Evolutionary conservation across 2,113 vertebrate genomes (phyloP).

Genomic region (Sinocyclocheilus anshuiensis): DNA sequence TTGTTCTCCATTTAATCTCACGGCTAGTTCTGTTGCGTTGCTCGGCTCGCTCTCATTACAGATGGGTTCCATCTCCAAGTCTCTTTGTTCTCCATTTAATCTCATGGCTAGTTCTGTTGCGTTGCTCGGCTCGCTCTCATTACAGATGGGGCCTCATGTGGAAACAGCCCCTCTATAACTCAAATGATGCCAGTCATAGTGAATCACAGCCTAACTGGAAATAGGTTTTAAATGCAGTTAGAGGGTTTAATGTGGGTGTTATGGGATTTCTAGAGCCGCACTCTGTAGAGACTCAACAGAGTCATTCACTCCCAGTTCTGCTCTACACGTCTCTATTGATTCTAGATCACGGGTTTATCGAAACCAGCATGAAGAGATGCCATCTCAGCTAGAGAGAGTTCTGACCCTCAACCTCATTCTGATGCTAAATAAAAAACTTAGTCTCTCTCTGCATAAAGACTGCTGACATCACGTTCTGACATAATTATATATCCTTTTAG

Average conservation of each 20-base stretch:
- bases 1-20: not conserved
- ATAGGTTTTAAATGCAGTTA: slow-evolving; percentile 58
- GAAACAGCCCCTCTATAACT: slow-evolving; percentile 21
- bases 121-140: not conserved
- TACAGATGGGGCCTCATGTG: slow-evolving; percentile 18
- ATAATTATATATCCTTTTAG: not conserved
- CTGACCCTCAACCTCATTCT: not conserved
- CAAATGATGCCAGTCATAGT: slow-evolving; percentile 41
- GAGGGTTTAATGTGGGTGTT: slow-evolving; percentile 40
- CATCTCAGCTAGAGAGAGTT: not conserved
- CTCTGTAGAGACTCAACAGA: slow-evolving; percentile 27
- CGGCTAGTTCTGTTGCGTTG: not conserved
- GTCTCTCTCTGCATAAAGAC: not conserved
- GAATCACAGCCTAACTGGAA: slow-evolving; percentile 53
- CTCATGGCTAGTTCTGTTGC: not conserved
- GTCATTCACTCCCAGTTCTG: slow-evolving; percentile 9
- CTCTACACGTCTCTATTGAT: slow-evolving; percentile 40
- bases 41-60: not conserved
- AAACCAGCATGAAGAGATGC: slow-evolving; percentile 33
- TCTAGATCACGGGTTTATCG: slow-evolving; percentile 24
- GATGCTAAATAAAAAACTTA: not conserved
- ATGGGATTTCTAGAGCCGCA: slow-evolving; percentile 37
- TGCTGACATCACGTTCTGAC: not conserved
- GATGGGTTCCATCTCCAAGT: not conserved
- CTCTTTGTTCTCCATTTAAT: not conserved